These are phyloP conservation scores for Montifringilla adamsi DNA, from an alignment of 2,113 vertebrate species.

Conservation along the genomic window DNA sequence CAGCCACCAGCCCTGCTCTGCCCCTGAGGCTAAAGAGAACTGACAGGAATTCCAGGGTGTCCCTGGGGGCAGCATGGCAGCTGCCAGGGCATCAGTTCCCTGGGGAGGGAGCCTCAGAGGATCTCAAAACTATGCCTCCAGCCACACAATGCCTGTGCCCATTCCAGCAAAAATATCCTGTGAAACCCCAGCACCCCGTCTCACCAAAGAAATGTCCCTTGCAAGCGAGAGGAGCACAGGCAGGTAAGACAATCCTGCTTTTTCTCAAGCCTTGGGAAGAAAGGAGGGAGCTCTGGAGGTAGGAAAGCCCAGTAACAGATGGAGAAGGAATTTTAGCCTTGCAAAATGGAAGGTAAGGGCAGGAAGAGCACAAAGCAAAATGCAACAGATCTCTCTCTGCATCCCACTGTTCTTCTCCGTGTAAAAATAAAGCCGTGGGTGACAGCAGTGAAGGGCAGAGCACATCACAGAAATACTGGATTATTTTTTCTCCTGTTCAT, in stretches of 20 bases:
- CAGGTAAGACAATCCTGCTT: background rate
- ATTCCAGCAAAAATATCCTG: background rate
- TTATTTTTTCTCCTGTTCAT: background rate
- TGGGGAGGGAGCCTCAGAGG: rapidly evolving
- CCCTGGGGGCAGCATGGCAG: background rate
- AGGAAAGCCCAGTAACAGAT: background rate
- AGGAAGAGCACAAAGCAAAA: background rate
- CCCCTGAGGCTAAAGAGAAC: background rate
- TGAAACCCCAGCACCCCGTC: background rate
- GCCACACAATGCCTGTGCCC: background rate
- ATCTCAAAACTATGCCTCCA: background rate
- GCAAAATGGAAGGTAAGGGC: background rate
- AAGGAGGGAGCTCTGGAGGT: background rate
- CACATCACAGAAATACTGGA: background rate
- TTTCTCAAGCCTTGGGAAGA: background rate
- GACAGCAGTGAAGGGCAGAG: background rate
- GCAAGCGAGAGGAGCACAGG: background rate
- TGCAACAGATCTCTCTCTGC: background rate
- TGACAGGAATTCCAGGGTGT: background rate
- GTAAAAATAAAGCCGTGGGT: background rate
- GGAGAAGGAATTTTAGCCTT: background rate
- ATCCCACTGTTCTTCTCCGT: background rate
- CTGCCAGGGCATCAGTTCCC: background rate
- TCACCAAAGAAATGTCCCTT: background rate
- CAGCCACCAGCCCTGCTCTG: background rate